Conservation (phyloP, 2,113 vertebrate species). For the Barnardius zonarius region DNA sequence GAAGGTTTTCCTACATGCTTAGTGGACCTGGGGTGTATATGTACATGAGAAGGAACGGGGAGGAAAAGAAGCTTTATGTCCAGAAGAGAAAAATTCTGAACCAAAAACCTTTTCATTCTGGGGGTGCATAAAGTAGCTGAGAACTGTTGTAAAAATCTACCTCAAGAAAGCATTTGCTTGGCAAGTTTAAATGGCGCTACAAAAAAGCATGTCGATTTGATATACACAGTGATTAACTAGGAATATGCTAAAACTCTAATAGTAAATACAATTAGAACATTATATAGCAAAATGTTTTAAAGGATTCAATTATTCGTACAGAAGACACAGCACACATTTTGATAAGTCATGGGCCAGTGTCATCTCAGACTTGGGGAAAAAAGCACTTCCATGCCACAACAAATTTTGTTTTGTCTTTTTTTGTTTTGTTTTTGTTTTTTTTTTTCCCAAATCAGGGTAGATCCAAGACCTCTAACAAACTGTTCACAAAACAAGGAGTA, state of each 20-base stretch:
- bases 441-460: not conserved
- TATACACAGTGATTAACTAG: not conserved
- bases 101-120: not conserved
- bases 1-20: not conserved
- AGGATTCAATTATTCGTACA: not conserved
- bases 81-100: not conserved
- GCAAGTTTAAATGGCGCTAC: not conserved
- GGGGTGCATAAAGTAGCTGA: not conserved
- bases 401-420: no score
- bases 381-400: not conserved
- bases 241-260: not conserved
- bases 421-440: not conserved
- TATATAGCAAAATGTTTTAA: not conserved
- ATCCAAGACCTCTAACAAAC: not conserved
- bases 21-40: not conserved
- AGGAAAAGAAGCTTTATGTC: not conserved
- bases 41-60: not conserved
- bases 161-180: not conserved
- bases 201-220: not conserved
- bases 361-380: not conserved
- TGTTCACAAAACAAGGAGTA: not conserved
- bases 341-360: not conserved
- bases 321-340: not conserved
- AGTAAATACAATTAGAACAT: not conserved
- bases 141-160: not conserved